Base-by-base conservation (phyloP, 1,140 invertebrate species). In the Drosophila equinoxialis region DNA sequence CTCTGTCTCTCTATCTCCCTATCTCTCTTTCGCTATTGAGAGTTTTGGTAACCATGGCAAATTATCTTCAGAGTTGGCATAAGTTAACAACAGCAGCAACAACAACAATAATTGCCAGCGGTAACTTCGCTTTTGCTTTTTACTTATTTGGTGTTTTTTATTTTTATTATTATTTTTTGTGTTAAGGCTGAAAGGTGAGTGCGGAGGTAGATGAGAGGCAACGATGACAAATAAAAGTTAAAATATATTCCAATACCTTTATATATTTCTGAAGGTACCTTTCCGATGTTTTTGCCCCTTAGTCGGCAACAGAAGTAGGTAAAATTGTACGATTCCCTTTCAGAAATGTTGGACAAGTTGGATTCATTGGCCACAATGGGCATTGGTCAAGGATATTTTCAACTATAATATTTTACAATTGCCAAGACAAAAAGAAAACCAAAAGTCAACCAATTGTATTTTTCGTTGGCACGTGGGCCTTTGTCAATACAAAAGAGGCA, bases 51-150 rank as follows among this genome's bases (percentile, higher is more conserved):
- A 75, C 82, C 82, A 85, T 85, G 74, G 81, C 78, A 86, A 85
- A 85, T 86, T 85, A 85, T 85, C 81, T 86, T 86, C 75, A 78
- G 78, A 81, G 82, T 78, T 85, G 81, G 78, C 82, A 85, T 85
- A 85, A 85, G 81, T 85, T 86, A 85, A 85, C 78, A 85, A 77
- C 73, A 72, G 45, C 73, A 74, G 60, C 63, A 61, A 39, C 69
- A 42, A 23, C 61, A 69, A 69, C 67, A 63, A 62, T 48, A 76
- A 68, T 65, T 69, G 51, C 57, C 65, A 69, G 71, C 58, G 41
- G 39, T 65, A 48, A 73, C 45, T 59, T 64, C 39, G 39, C 68
- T 65, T 23, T 57, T 57, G 42, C 68, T 76, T 68, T 73, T 70
- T 80, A 70, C 74, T 74, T 85, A 71, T 84, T 81, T 30, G 5